phyloP scores from a whole-genome alignment of 2,888 invertebrate genomes.

The Diachrysia chrysitis region DNA sequence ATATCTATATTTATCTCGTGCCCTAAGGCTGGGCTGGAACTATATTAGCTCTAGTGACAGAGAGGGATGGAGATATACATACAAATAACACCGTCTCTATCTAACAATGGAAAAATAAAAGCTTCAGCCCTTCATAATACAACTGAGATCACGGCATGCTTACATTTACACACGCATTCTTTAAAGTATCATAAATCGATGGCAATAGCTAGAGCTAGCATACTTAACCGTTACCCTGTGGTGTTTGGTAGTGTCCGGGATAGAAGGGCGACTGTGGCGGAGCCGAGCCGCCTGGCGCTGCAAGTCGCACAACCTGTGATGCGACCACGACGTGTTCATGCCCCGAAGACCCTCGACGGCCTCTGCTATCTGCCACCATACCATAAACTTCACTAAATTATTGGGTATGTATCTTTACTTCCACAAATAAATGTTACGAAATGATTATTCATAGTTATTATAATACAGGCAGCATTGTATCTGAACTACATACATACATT shows the following conservation, averaged over 20 bases:
- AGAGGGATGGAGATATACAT: neutral
- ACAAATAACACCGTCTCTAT: neutral
- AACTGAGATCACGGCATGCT: slow-evolving; percentile 10
- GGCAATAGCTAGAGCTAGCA: neutral
- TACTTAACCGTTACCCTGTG: slow-evolving; percentile 67
- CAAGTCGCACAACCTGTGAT: slow-evolving; percentile 80
- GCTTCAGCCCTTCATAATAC: neutral
- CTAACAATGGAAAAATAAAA: neutral
- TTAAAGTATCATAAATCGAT: slow-evolving; percentile 13
- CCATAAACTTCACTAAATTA: neutral
- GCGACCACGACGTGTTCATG: slow-evolving; percentile 87
- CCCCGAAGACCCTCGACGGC: slow-evolving; percentile 80
- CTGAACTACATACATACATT: too few species aligned
- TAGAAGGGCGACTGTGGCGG: slow-evolving; percentile 80
- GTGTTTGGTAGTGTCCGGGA: slow-evolving; percentile 78
- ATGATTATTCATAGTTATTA: too few species aligned
- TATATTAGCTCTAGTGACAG: neutral
- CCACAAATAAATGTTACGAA: neutral
- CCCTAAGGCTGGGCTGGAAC: slow-evolving; percentile 2
- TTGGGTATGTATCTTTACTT: slow-evolving; percentile 7
- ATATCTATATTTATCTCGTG: neutral
- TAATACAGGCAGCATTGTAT: too few species aligned
- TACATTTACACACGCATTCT: slow-evolving; percentile 21
- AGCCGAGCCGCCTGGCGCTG: slow-evolving; percentile 80
- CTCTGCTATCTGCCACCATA: slow-evolving; percentile 73